These are phyloP conservation scores for Verasper variegatus DNA, from an alignment of 2,113 vertebrate genomes.

Conservation along the genomic window DNA sequence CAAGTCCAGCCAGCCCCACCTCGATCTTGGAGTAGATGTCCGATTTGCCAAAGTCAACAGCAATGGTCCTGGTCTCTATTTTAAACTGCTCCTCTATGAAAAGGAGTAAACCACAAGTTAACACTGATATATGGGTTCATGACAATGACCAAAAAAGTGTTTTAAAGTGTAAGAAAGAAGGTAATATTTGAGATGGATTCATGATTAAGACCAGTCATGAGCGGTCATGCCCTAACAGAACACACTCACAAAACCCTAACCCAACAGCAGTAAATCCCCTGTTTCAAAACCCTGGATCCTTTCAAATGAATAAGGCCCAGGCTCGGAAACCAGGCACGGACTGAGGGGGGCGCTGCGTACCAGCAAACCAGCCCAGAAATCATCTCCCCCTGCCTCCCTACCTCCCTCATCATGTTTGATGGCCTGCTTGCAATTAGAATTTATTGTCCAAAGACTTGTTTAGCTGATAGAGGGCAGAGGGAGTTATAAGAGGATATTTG, in stretches of 20 bases:
- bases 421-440: conserved; percentile 78
- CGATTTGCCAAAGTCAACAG: conserved; percentile 86
- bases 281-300: conserved; percentile 14
- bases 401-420: conserved; percentile 60
- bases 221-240: not conserved
- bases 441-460: conserved; percentile 77
- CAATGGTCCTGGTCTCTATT: conserved; percentile 91
- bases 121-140: not conserved
- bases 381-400: conserved; percentile 20
- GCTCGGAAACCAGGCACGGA: not conserved
- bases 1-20: conserved; percentile 84
- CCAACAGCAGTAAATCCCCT: not conserved
- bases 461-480: conserved; percentile 58
- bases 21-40: conserved; percentile 90
- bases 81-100: conserved; percentile 86
- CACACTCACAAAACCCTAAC: not conserved
- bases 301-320: conserved; percentile 4
- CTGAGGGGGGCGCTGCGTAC: conserved; percentile 73
- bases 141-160: too few relatives aligned
- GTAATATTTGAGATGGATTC: too few relatives aligned
- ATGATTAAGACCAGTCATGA: not conserved
- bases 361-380: conserved; percentile 58
- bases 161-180: not conserved
- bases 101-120: not conserved
- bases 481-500: conserved; percentile 69